phyloP scores from a whole-genome alignment of 2,113 vertebrate genomes.

The Nothocercus nigrocapillus region DNA sequence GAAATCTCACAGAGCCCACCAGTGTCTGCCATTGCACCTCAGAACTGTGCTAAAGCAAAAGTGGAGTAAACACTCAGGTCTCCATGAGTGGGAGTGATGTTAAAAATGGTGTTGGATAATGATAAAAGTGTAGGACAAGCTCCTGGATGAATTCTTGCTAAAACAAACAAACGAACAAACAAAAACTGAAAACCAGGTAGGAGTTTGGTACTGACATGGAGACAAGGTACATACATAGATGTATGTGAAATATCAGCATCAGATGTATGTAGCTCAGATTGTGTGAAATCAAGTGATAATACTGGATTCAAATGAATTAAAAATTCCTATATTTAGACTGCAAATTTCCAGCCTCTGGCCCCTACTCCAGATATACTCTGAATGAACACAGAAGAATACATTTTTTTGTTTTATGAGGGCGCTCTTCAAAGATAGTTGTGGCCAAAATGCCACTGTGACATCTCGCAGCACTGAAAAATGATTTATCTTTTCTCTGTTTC shows the following conservation, averaged over 20 bases:
- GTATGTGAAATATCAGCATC: not conserved
- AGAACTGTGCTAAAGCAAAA: not conserved
- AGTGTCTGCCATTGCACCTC: not conserved
- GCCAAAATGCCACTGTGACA: conserved; percentile 25
- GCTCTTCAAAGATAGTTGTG: conserved; percentile 47
- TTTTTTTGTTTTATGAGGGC: not conserved
- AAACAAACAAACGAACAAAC: too few relatives aligned
- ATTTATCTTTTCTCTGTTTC: conserved; percentile 55
- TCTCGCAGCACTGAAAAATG: not conserved
- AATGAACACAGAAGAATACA: not conserved
- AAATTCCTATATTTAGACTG: not conserved
- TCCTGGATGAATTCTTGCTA: not conserved
- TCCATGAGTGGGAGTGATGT: not conserved
- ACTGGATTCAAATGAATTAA: not conserved
- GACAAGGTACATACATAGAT: not conserved
- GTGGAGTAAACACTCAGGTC: not conserved
- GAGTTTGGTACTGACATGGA: not conserved
- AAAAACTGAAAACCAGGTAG: not conserved
- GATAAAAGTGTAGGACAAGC: not conserved
- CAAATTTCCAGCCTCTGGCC: not conserved
- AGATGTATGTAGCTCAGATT: not conserved
- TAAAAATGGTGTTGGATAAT: not conserved
- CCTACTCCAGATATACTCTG: not conserved
- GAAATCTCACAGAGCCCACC: not conserved
- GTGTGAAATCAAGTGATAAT: not conserved